Evolutionary conservation across 2,888 invertebrate genomes (phyloP).

Genomic region (Globia sparganii): DNA sequence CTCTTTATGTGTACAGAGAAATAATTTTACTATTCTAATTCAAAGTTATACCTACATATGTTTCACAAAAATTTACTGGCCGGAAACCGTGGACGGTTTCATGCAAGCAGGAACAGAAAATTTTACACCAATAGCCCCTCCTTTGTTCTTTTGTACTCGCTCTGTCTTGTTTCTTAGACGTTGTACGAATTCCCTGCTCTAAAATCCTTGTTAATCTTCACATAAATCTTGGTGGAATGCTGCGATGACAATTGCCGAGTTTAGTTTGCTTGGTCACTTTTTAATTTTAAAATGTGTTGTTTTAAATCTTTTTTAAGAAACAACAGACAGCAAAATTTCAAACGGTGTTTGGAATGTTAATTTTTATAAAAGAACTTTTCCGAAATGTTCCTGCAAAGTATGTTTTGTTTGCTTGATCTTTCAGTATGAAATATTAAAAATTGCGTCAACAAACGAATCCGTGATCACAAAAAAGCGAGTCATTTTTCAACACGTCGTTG

Average conservation of each 20-base stretch:
- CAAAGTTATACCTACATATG: neutral
- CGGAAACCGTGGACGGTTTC: slow-evolving; percentile 37
- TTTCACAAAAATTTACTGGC: neutral
- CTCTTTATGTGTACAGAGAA: too few relatives aligned
- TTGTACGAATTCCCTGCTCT: slow-evolving; percentile 55
- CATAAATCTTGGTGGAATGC: slow-evolving; percentile 57
- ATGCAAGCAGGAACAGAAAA: slow-evolving; percentile 47
- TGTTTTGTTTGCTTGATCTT: neutral
- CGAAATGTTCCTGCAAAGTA: neutral
- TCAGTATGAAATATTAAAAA: neutral
- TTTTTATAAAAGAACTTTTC: neutral
- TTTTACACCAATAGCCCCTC: slow-evolving; percentile 52
- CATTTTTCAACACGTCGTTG: neutral
- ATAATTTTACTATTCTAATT: too few relatives aligned
- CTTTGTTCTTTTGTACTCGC: slow-evolving; percentile 64
- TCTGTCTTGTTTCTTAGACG: slow-evolving; percentile 48
- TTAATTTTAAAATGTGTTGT: slow-evolving; percentile 23
- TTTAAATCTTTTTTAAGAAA: neutral
- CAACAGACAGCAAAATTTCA: neutral
- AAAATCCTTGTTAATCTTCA: slow-evolving; percentile 64
- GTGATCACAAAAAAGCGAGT: neutral
- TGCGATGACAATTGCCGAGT: slow-evolving; percentile 54
- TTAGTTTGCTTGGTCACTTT: slow-evolving; percentile 38
- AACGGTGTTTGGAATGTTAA: neutral
- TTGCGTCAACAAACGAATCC: too few relatives aligned